A percentile compares a stretch with the other conserved stretches of the same genome.
phyloP scores from a whole-genome alignment of 2,797 vertebrate genomes.

The Myiotriccus ornatus region DNA sequence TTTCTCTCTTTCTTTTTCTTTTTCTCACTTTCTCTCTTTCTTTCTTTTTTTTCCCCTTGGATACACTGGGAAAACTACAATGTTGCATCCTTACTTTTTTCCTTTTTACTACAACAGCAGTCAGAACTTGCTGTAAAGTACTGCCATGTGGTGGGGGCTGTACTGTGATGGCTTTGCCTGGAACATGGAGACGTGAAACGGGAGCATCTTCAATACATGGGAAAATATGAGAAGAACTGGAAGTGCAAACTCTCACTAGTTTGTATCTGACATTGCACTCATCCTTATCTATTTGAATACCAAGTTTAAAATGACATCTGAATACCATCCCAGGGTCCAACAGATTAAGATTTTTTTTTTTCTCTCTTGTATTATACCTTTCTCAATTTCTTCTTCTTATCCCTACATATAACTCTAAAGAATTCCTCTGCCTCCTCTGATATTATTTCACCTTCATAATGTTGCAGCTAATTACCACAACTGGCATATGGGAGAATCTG shows the following conservation, averaged over 20 bases:
- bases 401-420: not conserved
- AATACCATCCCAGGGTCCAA: not conserved
- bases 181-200: not conserved
- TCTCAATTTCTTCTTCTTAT: not conserved
- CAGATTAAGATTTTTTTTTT: not conserved
- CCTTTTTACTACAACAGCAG: not conserved
- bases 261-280: not conserved
- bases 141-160: fast-evolving
- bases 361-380: not conserved
- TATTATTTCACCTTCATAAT: not conserved
- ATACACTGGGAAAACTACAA: fast-evolving
- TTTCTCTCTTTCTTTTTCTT: too few relatives aligned
- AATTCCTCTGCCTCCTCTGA: not conserved
- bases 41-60: fast-evolving
- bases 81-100: not conserved
- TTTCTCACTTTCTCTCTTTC: not conserved
- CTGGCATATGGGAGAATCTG: not conserved
- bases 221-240: not conserved
- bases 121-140: not conserved
- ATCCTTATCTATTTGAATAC: not conserved
- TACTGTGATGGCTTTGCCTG: not conserved
- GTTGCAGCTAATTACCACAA: not conserved
- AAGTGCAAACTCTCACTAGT: not conserved
- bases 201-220: not conserved
- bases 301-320: not conserved